Base-by-base conservation (phyloP, 1,140 invertebrate genomes). In the Leguminivora glycinivorella region DNA sequence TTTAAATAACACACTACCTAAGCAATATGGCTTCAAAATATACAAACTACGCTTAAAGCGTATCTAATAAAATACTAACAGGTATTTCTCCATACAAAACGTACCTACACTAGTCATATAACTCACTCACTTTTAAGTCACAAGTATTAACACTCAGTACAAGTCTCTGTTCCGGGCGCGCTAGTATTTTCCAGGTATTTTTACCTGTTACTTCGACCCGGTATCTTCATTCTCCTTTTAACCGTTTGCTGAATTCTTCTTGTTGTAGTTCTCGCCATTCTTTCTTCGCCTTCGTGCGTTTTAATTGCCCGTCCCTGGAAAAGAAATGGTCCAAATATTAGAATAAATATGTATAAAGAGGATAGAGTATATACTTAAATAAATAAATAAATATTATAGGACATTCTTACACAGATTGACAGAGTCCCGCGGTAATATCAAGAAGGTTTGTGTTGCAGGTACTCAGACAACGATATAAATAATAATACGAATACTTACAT, bases 181-280 rank as follows among this genome's bases (percentile, higher is more conserved):
- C 47, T 52, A 7, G 47, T 52, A 52, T 52, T 52, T 29, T 26
- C 22, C 25, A 12, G 67, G 71, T 47, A 34, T 34, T 34, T 34
- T 38, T 25, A 56, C 71, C 68, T 72, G 29, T 66, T 70, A 25
- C 24, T 40, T 25, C 9, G 9, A 22, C 34, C 56, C 29, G 60
- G 34, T 31, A 19, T 25, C 17, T 70, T 94, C 56, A 97, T 88
- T 96, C 96, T 58, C 95, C 93, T 94, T 96, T 96, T 80, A 97
- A 90, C 84, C 95, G 92, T 93, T 96, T 97, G 83, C 97, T 98
- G 91, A 98, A 98, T 87, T 98, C 96, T 89, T 98, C 95, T 90
- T 98, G 98, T 81, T 98, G 97, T 81, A 96, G 94, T 90, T 98
- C 96, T 82, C 95, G 95, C 97, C 97, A 98, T 87, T 98, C 97